phyloP scores from a whole-genome alignment of 2,113 vertebrate genomes.

The Muscicapa adusta region DNA sequence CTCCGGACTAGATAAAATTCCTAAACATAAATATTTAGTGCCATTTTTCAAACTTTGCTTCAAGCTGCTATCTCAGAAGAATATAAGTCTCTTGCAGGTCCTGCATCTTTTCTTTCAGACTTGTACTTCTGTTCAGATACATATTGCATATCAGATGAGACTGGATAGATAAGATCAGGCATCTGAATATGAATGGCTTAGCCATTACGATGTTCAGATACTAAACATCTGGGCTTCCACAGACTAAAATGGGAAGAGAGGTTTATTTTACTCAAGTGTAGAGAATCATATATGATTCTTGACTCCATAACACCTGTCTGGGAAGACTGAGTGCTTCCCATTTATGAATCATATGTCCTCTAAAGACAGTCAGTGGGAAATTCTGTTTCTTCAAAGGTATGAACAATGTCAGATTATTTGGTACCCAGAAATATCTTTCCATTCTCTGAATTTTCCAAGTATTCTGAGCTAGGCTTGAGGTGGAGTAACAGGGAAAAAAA shows the following conservation, averaged over 20 bases:
- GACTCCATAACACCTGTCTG: not conserved
- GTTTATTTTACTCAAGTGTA: not conserved
- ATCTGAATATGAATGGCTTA: not conserved
- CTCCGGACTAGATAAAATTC: not conserved
- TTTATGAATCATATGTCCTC: not conserved
- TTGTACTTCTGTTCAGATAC: not conserved
- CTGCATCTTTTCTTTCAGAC: not conserved
- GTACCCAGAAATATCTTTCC: not conserved
- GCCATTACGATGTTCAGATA: not conserved
- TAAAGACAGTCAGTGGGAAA: not conserved
- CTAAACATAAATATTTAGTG: not conserved
- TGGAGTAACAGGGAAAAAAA: not conserved
- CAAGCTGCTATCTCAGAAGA: not conserved
- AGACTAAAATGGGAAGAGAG: not conserved
- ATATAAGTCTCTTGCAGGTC: not conserved
- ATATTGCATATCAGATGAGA: not conserved
- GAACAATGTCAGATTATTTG: not conserved
- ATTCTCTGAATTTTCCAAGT: not conserved
- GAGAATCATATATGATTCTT: not conserved
- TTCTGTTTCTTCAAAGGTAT: not conserved
- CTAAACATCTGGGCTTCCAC: fast-evolving
- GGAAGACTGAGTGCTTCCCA: not conserved
- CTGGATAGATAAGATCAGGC: not conserved
- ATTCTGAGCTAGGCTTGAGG: not conserved
- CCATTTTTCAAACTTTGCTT: not conserved